phyloP scores from a whole-genome alignment of 2,888 invertebrate genomes.

The Onchidella celtica region DNA sequence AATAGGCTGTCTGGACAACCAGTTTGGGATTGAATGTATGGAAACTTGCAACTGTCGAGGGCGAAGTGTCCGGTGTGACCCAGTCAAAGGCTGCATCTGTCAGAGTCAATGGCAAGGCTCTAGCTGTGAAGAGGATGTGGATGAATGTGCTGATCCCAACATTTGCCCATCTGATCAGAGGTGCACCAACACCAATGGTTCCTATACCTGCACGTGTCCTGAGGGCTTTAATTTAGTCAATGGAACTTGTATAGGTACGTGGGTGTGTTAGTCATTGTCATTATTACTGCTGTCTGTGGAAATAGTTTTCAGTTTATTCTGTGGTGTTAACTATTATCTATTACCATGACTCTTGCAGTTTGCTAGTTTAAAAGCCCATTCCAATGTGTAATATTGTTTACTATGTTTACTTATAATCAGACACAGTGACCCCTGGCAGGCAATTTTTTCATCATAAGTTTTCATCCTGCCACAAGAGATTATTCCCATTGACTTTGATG shows the following conservation, averaged over 20 bases:
- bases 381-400: no score
- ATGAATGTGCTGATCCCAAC: slow-evolving; percentile 52
- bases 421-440: no score
- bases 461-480: no score
- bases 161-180: slow-evolving; percentile 31
- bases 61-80: slow-evolving; percentile 45
- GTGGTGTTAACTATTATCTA: no score
- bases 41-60: slow-evolving; percentile 49
- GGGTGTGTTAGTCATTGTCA: neutral
- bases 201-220: slow-evolving; percentile 48
- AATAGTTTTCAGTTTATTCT: no score
- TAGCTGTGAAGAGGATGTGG: slow-evolving; percentile 52
- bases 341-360: no score
- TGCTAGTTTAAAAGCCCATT: no score
- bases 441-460: no score
- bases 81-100: slow-evolving; percentile 55
- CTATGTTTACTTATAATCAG: no score
- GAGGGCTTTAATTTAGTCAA: slow-evolving; percentile 41
- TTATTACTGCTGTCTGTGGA: no score
- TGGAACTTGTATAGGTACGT: slow-evolving; percentile 35
- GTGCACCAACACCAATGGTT: slow-evolving; percentile 52
- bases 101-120: slow-evolving; percentile 55
- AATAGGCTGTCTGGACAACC: slow-evolving; percentile 10
- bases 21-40: slow-evolving; percentile 53
- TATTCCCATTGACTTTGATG: no score